These are phyloP conservation scores for Platichthys stellatus DNA, from an alignment of 2,113 vertebrate species.

Conservation along the genomic window DNA sequence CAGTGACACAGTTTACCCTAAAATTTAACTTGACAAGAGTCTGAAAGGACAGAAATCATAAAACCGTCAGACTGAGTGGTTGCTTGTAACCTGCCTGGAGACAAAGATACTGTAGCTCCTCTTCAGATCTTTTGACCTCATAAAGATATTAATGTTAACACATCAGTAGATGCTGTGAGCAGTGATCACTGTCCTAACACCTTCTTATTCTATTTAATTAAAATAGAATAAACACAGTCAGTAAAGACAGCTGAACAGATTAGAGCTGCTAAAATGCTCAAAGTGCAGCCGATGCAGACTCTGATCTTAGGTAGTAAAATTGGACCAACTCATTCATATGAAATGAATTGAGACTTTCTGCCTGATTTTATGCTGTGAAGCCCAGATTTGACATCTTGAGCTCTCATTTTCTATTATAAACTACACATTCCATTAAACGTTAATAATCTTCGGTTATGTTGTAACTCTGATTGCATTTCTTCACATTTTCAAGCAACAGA, in stretches of 20 bases:
- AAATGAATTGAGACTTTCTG: too few species aligned
- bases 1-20: background rate
- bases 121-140: background rate
- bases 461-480: too few species aligned
- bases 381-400: too few species aligned
- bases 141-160: background rate
- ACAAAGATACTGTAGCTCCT: constrained; percentile 1
- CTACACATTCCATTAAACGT: too few species aligned
- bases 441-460: too few species aligned
- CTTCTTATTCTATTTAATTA: background rate
- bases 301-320: background rate
- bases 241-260: too few species aligned
- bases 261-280: too few species aligned
- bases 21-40: background rate
- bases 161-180: background rate
- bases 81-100: background rate
- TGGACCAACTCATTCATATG: too few species aligned
- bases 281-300: background rate
- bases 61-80: background rate
- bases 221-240: background rate
- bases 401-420: too few species aligned
- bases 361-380: too few species aligned
- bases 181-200: background rate
- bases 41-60: background rate
- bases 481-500: too few species aligned